Evolutionary conservation across 1,140 invertebrate species (phyloP).

Genomic region (Adelges cooleyi): DNA sequence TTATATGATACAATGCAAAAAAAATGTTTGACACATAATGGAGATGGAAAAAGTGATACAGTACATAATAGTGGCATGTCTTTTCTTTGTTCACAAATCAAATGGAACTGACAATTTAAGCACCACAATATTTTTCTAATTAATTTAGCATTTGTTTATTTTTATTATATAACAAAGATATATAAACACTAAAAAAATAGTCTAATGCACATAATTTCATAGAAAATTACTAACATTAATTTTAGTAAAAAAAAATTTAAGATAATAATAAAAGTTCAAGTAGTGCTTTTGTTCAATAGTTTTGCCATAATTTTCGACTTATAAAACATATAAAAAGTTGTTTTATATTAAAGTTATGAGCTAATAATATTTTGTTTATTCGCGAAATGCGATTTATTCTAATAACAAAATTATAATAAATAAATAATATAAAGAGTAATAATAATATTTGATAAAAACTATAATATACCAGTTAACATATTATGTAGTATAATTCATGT

Average conservation of each 20-base stretch:
- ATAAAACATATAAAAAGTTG: neutral
- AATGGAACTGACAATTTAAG: neutral
- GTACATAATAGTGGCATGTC: constrained; percentile 8
- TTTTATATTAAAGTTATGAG: constrained; percentile 3
- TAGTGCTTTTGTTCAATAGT: neutral
- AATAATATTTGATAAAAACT: constrained; percentile 13
- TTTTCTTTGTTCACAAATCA: neutral
- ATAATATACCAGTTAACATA: constrained; percentile 24
- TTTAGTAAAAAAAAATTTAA: constrained; percentile 11
- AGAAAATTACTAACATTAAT: constrained; percentile 18
- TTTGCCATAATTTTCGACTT: neutral
- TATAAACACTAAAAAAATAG: constrained; percentile 19
- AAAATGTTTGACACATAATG: constrained; percentile 13
- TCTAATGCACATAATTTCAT: neutral
- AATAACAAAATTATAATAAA: constrained; percentile 23
- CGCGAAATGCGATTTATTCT: constrained; percentile 7
- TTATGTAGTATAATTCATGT: constrained; percentile 18
- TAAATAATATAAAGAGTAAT: constrained; percentile 25
- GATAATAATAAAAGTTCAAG: neutral
- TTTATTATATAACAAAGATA: constrained; percentile 11
- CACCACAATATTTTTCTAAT: constrained; percentile 12
- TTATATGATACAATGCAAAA: constrained; percentile 15
- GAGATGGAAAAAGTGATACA: constrained; percentile 3
- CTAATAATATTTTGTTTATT: constrained; percentile 23
- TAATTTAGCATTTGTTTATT: neutral